These are phyloP conservation scores for Lemur catta DNA, from an alignment of 2,797 vertebrate species.

Conservation along the genomic window DNA sequence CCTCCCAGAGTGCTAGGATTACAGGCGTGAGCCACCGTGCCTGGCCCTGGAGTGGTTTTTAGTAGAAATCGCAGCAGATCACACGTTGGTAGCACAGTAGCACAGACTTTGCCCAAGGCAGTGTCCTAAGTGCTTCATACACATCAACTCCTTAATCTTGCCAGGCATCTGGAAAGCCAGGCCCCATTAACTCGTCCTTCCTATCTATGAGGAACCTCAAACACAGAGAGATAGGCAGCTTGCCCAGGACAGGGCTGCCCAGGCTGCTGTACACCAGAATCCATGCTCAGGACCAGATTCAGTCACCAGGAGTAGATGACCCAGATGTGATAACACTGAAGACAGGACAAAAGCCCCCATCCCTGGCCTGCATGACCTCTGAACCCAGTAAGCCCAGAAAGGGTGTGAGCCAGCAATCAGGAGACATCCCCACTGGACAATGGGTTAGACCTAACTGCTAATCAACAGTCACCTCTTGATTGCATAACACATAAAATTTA, in stretches of 20 bases:
- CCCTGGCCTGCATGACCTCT: not conserved
- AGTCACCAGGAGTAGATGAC: not conserved
- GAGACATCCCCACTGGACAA: slow-evolving; percentile 68
- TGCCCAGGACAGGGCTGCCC: not conserved
- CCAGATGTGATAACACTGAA: not conserved
- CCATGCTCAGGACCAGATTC: not conserved
- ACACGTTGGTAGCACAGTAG: not conserved
- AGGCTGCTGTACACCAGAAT: not conserved
- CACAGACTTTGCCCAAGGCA: not conserved
- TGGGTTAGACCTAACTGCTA: slow-evolving; percentile 77
- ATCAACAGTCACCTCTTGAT: slow-evolving; percentile 80
- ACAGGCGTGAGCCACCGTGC: too few species aligned
- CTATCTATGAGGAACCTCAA: not conserved
- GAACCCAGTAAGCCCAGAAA: not conserved
- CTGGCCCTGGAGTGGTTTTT: not conserved
- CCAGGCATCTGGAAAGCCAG: not conserved
- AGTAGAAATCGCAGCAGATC: not conserved
- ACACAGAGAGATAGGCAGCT: not conserved
- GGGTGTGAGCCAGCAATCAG: not conserved
- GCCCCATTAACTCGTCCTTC: not conserved
- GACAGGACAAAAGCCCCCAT: not conserved
- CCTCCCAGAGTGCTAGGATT: too few species aligned
- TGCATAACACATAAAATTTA: slow-evolving; percentile 75
- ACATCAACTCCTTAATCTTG: not conserved
- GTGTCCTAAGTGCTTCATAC: not conserved